A percentile compares a stretch with the other conserved stretches of the same genome.
These are phyloP conservation scores for Urocitellus parryii DNA, from an alignment of 2,113 vertebrate species.

Conservation along the genomic window DNA sequence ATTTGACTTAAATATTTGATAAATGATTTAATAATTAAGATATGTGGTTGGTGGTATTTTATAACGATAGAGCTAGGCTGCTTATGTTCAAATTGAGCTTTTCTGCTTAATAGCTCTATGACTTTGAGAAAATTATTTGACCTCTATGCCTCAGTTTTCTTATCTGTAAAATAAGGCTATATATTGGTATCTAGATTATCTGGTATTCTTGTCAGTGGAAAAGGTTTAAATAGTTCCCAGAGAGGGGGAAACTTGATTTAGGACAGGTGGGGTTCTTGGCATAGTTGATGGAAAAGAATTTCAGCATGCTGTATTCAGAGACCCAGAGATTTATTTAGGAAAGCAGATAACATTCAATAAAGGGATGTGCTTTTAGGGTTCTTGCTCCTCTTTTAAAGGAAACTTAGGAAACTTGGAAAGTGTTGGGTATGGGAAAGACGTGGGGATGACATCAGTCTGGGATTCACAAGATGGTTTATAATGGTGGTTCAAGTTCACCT, in stretches of 20 bases:
- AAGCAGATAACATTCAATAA: too few species aligned
- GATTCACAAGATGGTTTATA: background rate
- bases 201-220: background rate
- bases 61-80: background rate
- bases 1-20: background rate
- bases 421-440: background rate
- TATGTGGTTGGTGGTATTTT: background rate
- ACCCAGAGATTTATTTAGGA: too few species aligned
- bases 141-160: background rate
- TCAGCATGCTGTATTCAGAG: too few species aligned
- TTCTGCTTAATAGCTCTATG: background rate
- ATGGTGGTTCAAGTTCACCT: background rate
- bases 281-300: too few species aligned
- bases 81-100: background rate
- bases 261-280: too few species aligned
- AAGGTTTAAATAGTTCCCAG: too few species aligned
- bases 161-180: background rate
- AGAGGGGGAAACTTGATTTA: too few species aligned
- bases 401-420: background rate
- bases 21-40: constrained; percentile 4
- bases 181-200: background rate
- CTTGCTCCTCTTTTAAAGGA: too few species aligned
- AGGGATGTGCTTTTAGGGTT: too few species aligned
- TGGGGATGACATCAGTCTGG: background rate
- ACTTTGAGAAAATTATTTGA: background rate